phyloP scores from a whole-genome alignment of 1,140 invertebrate species.

The Caenorhabditis latens region DNA sequence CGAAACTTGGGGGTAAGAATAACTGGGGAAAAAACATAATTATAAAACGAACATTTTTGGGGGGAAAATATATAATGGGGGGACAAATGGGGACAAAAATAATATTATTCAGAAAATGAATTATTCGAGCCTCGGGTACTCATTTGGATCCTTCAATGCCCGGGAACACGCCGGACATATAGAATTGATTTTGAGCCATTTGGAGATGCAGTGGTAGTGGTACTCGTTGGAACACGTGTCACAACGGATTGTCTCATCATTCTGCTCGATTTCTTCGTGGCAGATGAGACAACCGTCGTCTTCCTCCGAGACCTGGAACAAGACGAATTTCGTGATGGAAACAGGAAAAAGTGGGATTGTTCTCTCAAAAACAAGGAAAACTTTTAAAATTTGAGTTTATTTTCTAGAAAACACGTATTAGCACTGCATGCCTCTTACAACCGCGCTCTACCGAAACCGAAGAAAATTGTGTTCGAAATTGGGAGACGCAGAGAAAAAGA shows the following conservation, averaged over 20 bases:
- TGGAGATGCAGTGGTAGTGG: background rate
- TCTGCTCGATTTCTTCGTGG: background rate
- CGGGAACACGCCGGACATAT: background rate
- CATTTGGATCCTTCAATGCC: constrained; percentile 24
- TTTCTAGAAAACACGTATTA: too few relatives aligned
- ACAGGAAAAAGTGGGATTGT: background rate
- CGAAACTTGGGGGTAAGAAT: too few relatives aligned
- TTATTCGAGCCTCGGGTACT: constrained; percentile 1
- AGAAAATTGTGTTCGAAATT: too few relatives aligned
- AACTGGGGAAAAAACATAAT: too few relatives aligned
- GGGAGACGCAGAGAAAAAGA: too few relatives aligned
- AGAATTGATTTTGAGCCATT: constrained; percentile 2
- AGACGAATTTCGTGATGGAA: too few relatives aligned
- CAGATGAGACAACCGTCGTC: constrained; percentile 12
- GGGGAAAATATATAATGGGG: too few relatives aligned
- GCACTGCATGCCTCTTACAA: too few relatives aligned
- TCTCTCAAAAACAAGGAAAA: too few relatives aligned
- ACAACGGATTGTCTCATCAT: background rate
- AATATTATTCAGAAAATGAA: background rate
- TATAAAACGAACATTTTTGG: too few relatives aligned
- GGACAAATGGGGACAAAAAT: background rate
- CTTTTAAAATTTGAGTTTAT: too few relatives aligned
- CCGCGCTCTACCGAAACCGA: too few relatives aligned
- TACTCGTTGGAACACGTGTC: background rate
- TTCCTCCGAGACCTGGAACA: background rate